Evolutionary conservation across 2,888 invertebrate species (phyloP).

Genomic region (Cataglyphis rosenhaueri): DNA sequence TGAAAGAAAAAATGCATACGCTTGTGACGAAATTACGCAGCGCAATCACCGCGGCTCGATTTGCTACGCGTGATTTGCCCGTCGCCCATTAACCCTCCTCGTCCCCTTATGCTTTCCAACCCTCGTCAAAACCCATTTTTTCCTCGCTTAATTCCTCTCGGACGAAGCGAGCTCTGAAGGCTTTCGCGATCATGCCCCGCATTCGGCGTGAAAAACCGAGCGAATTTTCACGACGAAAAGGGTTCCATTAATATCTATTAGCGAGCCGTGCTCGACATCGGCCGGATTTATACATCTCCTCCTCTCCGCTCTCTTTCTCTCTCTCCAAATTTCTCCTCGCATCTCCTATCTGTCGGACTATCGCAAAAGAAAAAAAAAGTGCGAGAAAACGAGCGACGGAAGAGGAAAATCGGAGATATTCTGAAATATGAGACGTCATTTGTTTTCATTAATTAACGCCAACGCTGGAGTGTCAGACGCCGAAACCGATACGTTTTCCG

Average conservation of each 20-base stretch:
- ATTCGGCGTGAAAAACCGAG: slow-evolving; percentile 59
- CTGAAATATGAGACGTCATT: slow-evolving; percentile 71
- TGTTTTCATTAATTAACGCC: slow-evolving; percentile 73
- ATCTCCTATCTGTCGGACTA: slow-evolving; percentile 31
- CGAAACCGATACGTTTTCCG: slow-evolving; percentile 50
- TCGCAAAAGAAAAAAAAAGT: slow-evolving; percentile 33
- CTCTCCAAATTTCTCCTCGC: slow-evolving; percentile 20
- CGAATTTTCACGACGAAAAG: slow-evolving; percentile 63
- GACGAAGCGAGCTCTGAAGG: slow-evolving; percentile 40
- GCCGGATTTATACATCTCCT: slow-evolving; percentile 61
- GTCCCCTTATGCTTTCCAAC: not conserved
- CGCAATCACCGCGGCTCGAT: slow-evolving; percentile 38
- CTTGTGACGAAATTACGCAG: slow-evolving; percentile 48
- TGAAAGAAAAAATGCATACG: slow-evolving; percentile 60
- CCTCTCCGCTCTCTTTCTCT: slow-evolving; percentile 16
- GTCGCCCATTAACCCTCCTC: slow-evolving; percentile 28
- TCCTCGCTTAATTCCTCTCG: slow-evolving; percentile 61
- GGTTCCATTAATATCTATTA: slow-evolving; percentile 76
- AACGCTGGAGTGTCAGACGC: slow-evolving; percentile 25
- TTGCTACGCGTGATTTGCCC: slow-evolving; percentile 29
- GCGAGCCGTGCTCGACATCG: slow-evolving; percentile 66
- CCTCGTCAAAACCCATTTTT: slow-evolving; percentile 57
- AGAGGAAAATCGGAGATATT: slow-evolving; percentile 60
- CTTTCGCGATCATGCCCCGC: slow-evolving; percentile 58
- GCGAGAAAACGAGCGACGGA: slow-evolving; percentile 18